Conservation (phyloP, 2,888 invertebrate genomes). For the Dorcus parallelipipedus region DNA sequence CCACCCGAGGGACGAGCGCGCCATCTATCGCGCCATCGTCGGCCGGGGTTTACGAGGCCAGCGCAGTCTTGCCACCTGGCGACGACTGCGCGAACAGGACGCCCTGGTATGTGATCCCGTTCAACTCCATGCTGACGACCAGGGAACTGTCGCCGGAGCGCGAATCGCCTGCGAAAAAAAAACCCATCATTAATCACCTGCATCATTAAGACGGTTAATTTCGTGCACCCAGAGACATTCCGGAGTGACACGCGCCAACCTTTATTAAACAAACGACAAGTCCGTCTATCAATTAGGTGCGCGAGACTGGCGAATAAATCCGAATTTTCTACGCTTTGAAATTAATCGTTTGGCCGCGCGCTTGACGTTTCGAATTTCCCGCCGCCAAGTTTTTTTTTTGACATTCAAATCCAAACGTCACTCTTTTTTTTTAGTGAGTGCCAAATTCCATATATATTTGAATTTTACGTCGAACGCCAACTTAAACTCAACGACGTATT, state of each 20-base stretch:
- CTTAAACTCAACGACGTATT: too few species aligned
- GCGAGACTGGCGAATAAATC: too few species aligned
- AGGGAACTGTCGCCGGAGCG: constrained; percentile 83
- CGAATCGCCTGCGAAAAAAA: constrained; percentile 66
- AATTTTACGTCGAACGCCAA: too few species aligned
- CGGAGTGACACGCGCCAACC: neutral
- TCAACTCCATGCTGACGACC: constrained; percentile 93
- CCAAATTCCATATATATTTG: too few species aligned
- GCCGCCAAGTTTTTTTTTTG: too few species aligned
- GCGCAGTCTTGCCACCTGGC: constrained; percentile 35
- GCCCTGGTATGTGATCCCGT: constrained; percentile 94
- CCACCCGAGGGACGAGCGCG: neutral
- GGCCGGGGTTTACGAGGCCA: constrained; percentile 35
- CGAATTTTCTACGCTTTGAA: too few species aligned
- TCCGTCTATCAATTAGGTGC: neutral
- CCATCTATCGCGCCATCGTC: neutral
- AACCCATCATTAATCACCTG: constrained; percentile 17
- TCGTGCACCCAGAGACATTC: neutral
- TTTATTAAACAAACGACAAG: neutral
- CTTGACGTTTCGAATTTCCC: too few species aligned
- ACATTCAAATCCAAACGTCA: too few species aligned
- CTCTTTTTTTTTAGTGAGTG: too few species aligned
- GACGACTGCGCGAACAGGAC: constrained; percentile 71
- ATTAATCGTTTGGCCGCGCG: too few species aligned
- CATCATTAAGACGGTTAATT: constrained; percentile 10